Percentiles rank a stretch among this genome's conserved stretches.
phyloP scores from a whole-genome alignment of 2,113 vertebrate genomes.

The Gymnogyps californianus region DNA sequence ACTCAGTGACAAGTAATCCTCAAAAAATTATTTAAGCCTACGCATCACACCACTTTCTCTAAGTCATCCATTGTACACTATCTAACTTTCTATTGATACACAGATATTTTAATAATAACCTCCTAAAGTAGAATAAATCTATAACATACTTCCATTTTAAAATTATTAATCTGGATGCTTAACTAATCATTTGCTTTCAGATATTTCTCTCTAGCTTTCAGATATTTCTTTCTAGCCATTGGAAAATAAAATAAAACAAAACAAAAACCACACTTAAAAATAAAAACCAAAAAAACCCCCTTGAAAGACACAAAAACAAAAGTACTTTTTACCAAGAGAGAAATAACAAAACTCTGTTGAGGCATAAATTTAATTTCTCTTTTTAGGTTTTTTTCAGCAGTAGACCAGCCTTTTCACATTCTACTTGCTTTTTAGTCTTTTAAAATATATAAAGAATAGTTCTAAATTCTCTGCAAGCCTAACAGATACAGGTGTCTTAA shows the following conservation, averaged over 20 bases:
- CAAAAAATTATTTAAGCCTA: background rate
- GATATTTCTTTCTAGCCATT: background rate
- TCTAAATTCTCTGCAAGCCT: background rate
- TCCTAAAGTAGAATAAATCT: background rate
- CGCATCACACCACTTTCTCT: background rate
- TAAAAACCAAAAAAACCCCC: background rate
- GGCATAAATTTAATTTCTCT: rapidly evolving
- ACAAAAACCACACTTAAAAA: background rate
- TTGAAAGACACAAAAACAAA: background rate
- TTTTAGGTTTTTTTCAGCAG: background rate
- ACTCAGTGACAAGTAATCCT: background rate
- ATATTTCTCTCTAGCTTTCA: background rate
- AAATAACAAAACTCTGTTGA: background rate
- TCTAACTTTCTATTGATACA: background rate
- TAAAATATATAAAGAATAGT: background rate
- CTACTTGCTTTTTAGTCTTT: background rate
- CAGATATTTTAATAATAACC: background rate
- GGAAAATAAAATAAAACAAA: too few species aligned
- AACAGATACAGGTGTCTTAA: background rate
- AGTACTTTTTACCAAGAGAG: background rate
- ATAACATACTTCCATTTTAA: background rate
- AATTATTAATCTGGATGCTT: background rate
- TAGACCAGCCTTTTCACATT: background rate
- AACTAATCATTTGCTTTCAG: background rate
- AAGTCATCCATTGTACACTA: background rate